phyloP scores from a whole-genome alignment of 37 sponge, comb jelly and placozoan species.

The Geodia barretti region DNA sequence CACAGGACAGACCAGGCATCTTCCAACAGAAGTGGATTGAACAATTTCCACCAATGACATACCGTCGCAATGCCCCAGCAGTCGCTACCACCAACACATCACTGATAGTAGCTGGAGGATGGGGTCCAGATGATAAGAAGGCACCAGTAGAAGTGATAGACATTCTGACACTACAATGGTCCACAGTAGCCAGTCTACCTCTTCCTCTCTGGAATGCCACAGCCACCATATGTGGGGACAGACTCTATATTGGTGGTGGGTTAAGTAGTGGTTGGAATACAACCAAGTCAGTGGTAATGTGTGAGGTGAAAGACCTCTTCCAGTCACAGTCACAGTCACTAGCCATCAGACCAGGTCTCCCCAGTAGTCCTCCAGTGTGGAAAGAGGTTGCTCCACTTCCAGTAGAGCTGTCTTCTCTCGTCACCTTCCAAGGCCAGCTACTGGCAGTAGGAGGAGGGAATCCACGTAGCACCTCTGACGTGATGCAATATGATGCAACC shows the following conservation, averaged over 20 bases:
- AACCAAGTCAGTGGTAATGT: background rate
- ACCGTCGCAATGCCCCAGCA: background rate
- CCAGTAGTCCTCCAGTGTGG: background rate
- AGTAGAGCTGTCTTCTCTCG: background rate
- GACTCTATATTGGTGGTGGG: slow-evolving; percentile 9
- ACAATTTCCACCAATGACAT: slow-evolving; percentile 17
- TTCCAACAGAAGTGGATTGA: slow-evolving; percentile 21
- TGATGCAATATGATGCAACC: background rate
- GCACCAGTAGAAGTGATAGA: slow-evolving; percentile 10
- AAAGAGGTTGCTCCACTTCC: background rate
- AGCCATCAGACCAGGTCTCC: background rate
- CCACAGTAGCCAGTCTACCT: slow-evolving; percentile 14
- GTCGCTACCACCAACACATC: background rate
- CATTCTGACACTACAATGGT: slow-evolving; percentile 1
- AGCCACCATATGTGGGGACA: slow-evolving; percentile 19
- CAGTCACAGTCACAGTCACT: background rate
- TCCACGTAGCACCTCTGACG: background rate
- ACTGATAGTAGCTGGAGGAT: slow-evolving; percentile 33
- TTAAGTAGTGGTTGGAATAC: background rate
- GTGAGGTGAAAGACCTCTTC: background rate
- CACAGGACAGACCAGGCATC: background rate
- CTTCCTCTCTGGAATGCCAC: slow-evolving; percentile 1
- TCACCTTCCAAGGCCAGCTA: background rate
- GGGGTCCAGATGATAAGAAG: background rate
- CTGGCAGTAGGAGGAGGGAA: slow-evolving; percentile 7